Evolutionary conservation across 1,140 invertebrate species (phyloP), one percentile per base, ranked within the genome.

Genomic region (Eupristina koningsbergeri): DNA sequence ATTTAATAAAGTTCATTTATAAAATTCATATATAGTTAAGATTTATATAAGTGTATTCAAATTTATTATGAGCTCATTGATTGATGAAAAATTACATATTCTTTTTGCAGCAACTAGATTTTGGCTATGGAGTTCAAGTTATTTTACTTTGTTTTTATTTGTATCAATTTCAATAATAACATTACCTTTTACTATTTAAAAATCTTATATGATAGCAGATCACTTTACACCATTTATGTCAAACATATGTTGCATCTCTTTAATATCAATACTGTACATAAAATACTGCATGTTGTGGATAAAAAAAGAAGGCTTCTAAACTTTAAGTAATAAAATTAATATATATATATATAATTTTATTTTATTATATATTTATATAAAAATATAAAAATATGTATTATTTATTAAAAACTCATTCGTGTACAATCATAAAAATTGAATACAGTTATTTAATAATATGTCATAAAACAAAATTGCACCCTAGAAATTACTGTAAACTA

Each of bases 121-220:
- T 7, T 67, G 61, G 73, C 81, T 39, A 8, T 53, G 34, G 47
- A 17, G 26, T 0, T 31, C 11, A 15, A 36, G 63, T 39, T 67
- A 26, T 29, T 19, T 45, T 3, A 19, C 45, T n/a, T 15, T 69
- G n/a, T 36, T 67, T 0, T 11, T 77, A 2, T 17, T 76, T 15
- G 36, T 67, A 36, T 64, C 61, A 74, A 26, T 19, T 53, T 15
- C 67, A 19, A 34, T 82, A 50, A 76, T 41, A 17, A 64, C 61
- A 9, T 3, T 76, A 39, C 81, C 81, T 34, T 82, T 82, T 76
- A 61, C 75, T 53, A 64, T 29, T 53, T 76, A 58, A 58, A 67
- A 82, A 36, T 31, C 39, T 31, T 34, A 6, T 19, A 34, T 9
- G 1, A n/a, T 45, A 47, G 50, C 9, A 0, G 22, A 67, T 0